These are phyloP conservation scores for Ellobius talpinus DNA, from an alignment of 2,113 vertebrate genomes.

Conservation along the genomic window DNA sequence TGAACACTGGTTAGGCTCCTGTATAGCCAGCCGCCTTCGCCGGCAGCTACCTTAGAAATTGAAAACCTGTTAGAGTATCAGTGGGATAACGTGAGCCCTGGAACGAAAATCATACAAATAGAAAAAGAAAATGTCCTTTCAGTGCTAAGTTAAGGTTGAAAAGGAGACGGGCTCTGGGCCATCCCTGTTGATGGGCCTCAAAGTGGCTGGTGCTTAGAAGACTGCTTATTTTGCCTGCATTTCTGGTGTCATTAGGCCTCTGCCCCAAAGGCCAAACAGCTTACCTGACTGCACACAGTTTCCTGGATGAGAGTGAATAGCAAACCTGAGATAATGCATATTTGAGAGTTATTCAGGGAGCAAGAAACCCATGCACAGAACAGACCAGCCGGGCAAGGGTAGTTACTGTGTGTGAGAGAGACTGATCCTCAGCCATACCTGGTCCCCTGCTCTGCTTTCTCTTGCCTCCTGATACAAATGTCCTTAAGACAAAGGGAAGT, in stretches of 20 bases:
- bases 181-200: slow-evolving; percentile 65
- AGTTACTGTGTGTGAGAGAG: neutral
- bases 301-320: slow-evolving; percentile 15
- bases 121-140: slow-evolving; percentile 69
- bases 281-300: slow-evolving; percentile 33
- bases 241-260: slow-evolving; percentile 69
- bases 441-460: neutral
- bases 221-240: slow-evolving; percentile 70
- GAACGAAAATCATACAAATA: slow-evolving; percentile 82
- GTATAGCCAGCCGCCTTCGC: slow-evolving; percentile 85
- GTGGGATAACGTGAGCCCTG: slow-evolving; percentile 83
- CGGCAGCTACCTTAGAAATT: slow-evolving; percentile 84
- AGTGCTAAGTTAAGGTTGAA: slow-evolving; percentile 65
- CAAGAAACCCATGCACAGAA: neutral
- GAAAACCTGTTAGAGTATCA: slow-evolving; percentile 84
- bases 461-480: neutral
- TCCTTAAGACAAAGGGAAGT: neutral
- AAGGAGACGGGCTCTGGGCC: slow-evolving; percentile 65
- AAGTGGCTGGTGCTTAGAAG: slow-evolving; percentile 60
- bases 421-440: neutral
- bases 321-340: slow-evolving; percentile 53
- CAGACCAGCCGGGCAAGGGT: neutral
- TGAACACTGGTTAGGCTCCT: slow-evolving; percentile 86
- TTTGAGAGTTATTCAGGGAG: slow-evolving; percentile 38
- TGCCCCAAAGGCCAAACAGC: slow-evolving; percentile 49